Conservation (phyloP, 2,113 vertebrate species). For the Leucopsar rothschildi region DNA sequence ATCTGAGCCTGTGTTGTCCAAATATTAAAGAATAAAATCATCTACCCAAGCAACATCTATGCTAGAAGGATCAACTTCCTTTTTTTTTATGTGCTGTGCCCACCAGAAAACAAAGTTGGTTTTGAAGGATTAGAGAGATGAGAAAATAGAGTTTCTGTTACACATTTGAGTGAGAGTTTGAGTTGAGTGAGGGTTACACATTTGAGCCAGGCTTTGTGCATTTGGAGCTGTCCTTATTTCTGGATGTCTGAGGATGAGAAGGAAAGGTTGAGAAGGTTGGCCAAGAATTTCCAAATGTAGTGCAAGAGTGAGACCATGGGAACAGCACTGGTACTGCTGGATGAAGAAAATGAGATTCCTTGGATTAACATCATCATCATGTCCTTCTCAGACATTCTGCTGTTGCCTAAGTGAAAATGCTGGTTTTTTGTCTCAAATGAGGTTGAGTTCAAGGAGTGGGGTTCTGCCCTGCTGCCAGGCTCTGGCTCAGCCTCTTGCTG, state of each 20-base stretch:
- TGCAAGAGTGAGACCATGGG: not conserved
- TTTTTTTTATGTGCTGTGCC: not conserved
- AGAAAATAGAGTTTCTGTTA: not conserved
- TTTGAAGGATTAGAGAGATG: not conserved
- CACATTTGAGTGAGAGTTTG: accelerated
- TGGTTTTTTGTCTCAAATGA: not conserved
- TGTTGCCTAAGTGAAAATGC: not conserved
- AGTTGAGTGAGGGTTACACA: not conserved
- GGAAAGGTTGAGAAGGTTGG: not conserved
- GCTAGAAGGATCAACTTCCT: not conserved
- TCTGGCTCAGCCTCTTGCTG: constrained; percentile 13
- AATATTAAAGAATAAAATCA: not conserved
- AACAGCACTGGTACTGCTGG: not conserved
- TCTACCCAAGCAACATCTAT: not conserved
- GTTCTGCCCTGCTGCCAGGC: not conserved
- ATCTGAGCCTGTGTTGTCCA: not conserved
- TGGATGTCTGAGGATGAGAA: not conserved
- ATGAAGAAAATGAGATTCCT: not conserved
- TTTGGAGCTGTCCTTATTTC: not conserved
- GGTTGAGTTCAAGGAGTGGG: not conserved
- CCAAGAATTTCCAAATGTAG: not conserved
- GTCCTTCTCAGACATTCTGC: not conserved
- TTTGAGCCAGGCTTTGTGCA: not conserved
- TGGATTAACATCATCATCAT: accelerated
- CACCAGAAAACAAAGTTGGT: not conserved